A percentile compares a stretch with the other conserved stretches of the same genome.
Evolutionary conservation across 2,113 vertebrate species (phyloP).

Genomic region (Carassius gibelio): DNA sequence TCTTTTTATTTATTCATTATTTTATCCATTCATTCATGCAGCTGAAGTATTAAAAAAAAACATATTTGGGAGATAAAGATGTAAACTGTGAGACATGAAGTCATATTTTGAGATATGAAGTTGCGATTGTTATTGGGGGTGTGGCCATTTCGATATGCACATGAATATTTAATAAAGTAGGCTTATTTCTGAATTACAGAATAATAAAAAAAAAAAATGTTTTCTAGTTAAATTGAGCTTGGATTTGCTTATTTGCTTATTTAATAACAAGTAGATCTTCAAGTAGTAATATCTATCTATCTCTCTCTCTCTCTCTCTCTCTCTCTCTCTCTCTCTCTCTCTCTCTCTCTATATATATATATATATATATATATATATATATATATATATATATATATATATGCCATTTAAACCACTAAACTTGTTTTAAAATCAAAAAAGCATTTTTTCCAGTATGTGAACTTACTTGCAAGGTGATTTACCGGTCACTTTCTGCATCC

Average conservation of each 20-base stretch:
- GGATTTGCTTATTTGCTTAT: not conserved
- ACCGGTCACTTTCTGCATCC: not conserved
- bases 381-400: not conserved
- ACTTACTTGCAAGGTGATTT: not conserved
- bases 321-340: too few relatives aligned
- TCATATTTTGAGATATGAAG: too few relatives aligned
- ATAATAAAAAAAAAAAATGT: too few relatives aligned
- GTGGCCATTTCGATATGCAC: not conserved
- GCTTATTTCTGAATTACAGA: too few relatives aligned
- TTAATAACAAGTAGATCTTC: not conserved
- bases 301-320: too few relatives aligned
- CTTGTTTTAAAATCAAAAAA: not conserved
- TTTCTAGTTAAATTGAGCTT: not conserved
- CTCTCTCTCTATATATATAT: too few relatives aligned
- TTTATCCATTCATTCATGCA: too few relatives aligned
- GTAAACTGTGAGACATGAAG: not conserved
- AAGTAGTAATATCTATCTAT: too few relatives aligned
- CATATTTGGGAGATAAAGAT: not conserved
- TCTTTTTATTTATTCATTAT: not conserved
- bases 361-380: too few relatives aligned
- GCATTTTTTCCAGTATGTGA: not conserved
- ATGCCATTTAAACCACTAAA: not conserved
- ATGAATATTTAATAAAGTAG: not conserved
- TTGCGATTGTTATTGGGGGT: too few relatives aligned
- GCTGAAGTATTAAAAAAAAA: too few relatives aligned